Base-by-base conservation (phyloP, 23 tunicate genomes). In the Trididemnum nubilum region DNA sequence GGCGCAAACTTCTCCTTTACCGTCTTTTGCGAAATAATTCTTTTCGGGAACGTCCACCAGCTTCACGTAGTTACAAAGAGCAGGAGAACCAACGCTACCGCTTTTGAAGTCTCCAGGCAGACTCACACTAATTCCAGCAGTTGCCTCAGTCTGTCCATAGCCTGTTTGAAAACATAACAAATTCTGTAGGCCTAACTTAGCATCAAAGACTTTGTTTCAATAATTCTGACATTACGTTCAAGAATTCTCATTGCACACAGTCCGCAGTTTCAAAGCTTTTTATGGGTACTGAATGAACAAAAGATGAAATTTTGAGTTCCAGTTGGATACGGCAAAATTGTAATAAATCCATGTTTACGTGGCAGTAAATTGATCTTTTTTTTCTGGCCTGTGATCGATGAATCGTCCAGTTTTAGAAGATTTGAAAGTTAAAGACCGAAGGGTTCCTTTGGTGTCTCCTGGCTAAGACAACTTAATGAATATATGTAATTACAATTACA, bases 1-100 rank as follows among this genome's bases (percentile, higher is more conserved):
- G 0, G 77, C 95, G 73, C 99, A 96, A 1, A 96, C 79, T 73
- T 96, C 99, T 22, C 99, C 99, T 34, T 86, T 86, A n/a, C 92
- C 92, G 25, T 96, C 92, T 37, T 90, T 90, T 29, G 92, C 96
- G 70, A 36, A 84, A 67, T 96, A 96, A 29, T 96, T 83, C 73
- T 86, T 90, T 50, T 96, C 99, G 0, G 96, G 96, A 9, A 96
- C 99, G 57, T 88, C 93, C n/a, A 86, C 96, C 37, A 96, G 82
- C 77, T 96, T 96, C 15, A 90, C 73, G 0, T 36, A 61, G 71
- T 81, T 90, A 74, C 84, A 81, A 9, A 85, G 82, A 1, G 35
- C 88, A 22, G 87, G 83, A 15, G 99, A 66, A 0, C 99, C 99
- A 33, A 96, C 99, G 63, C 96, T 90, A 0, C 99, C 99, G 24